Base-by-base conservation (phyloP, 2,113 vertebrate species). In the Oncorhynchus nerka region DNA sequence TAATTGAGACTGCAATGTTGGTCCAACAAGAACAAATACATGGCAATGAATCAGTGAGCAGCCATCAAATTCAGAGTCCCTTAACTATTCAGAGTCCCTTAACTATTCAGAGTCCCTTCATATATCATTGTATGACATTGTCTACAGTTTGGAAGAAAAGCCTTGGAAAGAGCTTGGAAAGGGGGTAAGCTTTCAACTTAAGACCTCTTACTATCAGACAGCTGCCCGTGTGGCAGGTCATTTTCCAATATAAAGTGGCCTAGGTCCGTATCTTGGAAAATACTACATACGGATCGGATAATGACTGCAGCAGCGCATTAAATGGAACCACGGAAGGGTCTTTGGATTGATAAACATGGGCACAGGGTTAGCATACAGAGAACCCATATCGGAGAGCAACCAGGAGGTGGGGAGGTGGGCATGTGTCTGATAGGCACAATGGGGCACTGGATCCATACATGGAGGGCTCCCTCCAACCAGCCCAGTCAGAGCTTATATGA, bases 1-100 rank as follows among this genome's bases (percentile, higher is more conserved):
- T 77, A 70, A 80, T 74, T 75, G 70, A 34, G 45, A 16, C 39
- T 67, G 80, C 5, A n/a, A 32, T 64, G 74, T 79, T 6, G 49
- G 51, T 71, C 39, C 78, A 81, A 79, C 13, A 39, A 66, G 8
- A 45, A 48, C 19, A 15, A 67, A 75, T 45, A 20, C 2, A 2
- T 49, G 57, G 57, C 64, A 34, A 22, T 48, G 24, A 74, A 77
- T 76, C 72, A 74, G 8, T 39, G 74, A 78, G n/a, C 70, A 19
- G 64, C 68, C 12, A 68, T 59, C 66, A 59, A 22, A 62, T 68
- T 66, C 26, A 57, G 34, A 22, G 61, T 13, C 59, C 45, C 65
- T 66, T 39, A 68, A 19, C 6, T 6, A 62, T 62, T 28, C 26
- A 28, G 26, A 28, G n/a, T 62, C n/a, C 59, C 22, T 66, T 39